Evolutionary conservation across 2,888 invertebrate genomes (phyloP), one percentile per base, ranked within the genome.

Genomic region (Syritta pipiens): DNA sequence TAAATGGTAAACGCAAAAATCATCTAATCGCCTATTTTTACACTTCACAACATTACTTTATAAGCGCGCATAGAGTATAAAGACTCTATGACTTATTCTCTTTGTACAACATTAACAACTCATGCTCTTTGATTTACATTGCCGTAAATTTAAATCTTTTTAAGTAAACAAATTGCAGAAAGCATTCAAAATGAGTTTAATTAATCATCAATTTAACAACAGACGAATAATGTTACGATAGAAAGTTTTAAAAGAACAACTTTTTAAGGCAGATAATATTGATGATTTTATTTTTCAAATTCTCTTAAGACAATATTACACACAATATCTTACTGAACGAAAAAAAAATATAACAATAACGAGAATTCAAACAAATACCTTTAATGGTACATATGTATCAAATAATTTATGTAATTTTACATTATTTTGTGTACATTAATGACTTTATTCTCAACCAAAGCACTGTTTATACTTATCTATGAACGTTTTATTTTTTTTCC

Each of bases 251-350:
- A 4, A 35, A 10, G 4, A 32, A 32, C n/a, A 32, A 10, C 17
- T 12, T 42, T 20, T 60, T 60, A 60, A 60, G 60, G 60, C 60
- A 60, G 35, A 60, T 32, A 24, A 46, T 60, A 14, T 48, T 22
- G 35, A 24, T 60, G 37, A 48, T 24, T 60, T 60, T 32, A 48
- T 24, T 48, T n/a, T 20, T 7, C 9, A 60, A 48, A 48, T 48
- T 17, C 14, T 46, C 24, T 46, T 44, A 32, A 32, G 5, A 32
- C 32, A 32, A 32, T 22, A n/a, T 9, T 35, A 48, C 35, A 60
- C 20, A 42, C n/a, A 40, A 46, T 26, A 32, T 26, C 22, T 22
- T 35, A 37, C 17, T 14, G 37, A 37, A 22, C 7, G 14, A 37
- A 22, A 53, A 3, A 17, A 40, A 26, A 40, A 19, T 19, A n/a